Percentiles rank a stretch among this genome's conserved stretches.
Conservation (phyloP, 2,888 invertebrate species). For the Volucella inanis region DNA sequence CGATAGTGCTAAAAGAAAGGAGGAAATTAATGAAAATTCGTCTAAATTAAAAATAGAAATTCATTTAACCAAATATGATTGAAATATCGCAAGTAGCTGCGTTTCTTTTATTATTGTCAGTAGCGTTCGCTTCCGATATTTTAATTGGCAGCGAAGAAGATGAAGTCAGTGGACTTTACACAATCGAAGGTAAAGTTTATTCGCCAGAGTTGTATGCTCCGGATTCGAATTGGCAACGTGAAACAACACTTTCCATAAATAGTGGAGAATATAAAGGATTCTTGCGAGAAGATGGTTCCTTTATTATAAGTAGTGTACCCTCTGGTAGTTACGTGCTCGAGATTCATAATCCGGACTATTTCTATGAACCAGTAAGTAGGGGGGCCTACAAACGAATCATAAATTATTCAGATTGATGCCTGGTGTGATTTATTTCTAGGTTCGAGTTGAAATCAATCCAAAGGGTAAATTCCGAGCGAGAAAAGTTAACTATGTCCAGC, state of each 20-base stretch:
- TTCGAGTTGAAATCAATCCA: conserved; percentile 96
- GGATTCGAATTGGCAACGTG: conserved; percentile 88
- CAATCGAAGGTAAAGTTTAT: conserved; percentile 92
- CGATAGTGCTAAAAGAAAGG: conserved; percentile 33
- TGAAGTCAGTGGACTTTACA: conserved; percentile 85
- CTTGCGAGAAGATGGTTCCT: conserved; percentile 95
- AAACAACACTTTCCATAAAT: conserved; percentile 92
- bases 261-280: conserved; percentile 95
- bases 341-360: conserved; percentile 93
- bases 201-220: conserved; percentile 86
- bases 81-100: conserved; percentile 44
- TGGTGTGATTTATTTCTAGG: conserved; percentile 60
- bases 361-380: conserved; percentile 91
- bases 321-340: conserved; percentile 97
- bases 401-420: not conserved
- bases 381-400: not conserved
- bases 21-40: conserved; percentile 52
- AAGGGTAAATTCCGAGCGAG: conserved; percentile 98
- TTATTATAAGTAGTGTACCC: conserved; percentile 93
- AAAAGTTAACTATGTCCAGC: conserved; percentile 96
- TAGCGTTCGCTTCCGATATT: conserved; percentile 74
- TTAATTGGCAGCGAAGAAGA: conserved; percentile 81
- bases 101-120: conserved; percentile 66
- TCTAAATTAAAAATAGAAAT: conserved; percentile 30
- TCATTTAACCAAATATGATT: conserved; percentile 31